Evolutionary conservation across 2,888 invertebrate genomes (phyloP).

Genomic region (Fissipunctia ypsillon): DNA sequence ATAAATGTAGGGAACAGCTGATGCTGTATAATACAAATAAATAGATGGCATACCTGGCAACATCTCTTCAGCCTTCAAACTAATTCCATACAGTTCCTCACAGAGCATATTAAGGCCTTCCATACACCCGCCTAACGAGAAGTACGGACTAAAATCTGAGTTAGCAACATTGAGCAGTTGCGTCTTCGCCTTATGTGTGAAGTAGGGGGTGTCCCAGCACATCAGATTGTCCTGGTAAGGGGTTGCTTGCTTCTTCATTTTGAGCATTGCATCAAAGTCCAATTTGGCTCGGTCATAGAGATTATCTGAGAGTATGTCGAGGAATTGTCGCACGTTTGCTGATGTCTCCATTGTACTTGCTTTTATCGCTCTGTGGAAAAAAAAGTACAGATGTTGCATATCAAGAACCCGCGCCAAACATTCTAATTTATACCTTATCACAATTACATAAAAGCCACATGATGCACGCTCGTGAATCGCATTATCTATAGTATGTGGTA

Average conservation of each 20-base stretch:
- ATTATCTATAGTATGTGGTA: background rate
- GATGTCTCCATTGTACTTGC: conserved; percentile 96
- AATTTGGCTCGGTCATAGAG: conserved; percentile 92
- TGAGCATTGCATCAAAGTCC: conserved; percentile 94
- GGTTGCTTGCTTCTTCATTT: conserved; percentile 92
- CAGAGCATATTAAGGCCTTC: conserved; percentile 98
- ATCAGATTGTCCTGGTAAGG: conserved; percentile 83
- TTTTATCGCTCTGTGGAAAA: conserved; percentile 93
- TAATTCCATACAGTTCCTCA: conserved; percentile 95
- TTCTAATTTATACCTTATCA: background rate
- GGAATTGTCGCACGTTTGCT: conserved; percentile 94
- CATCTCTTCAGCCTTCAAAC: conserved; percentile 93
- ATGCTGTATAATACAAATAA: too few species aligned
- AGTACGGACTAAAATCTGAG: conserved; percentile 95
- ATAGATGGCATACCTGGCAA: too few species aligned
- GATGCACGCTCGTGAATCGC: background rate
- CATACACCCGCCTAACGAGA: conserved; percentile 98
- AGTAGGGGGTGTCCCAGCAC: conserved; percentile 97
- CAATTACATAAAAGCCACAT: background rate
- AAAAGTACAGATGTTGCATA: conserved; percentile 1
- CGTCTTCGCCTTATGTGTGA: conserved; percentile 93
- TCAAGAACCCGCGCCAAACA: background rate
- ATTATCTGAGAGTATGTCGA: conserved; percentile 93
- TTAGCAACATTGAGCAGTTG: conserved; percentile 93
- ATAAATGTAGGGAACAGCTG: too few species aligned